Conservation (phyloP, 37 sponge, comb jelly and placozoan genomes). For the Chondrilla cf. caribensis region DNA sequence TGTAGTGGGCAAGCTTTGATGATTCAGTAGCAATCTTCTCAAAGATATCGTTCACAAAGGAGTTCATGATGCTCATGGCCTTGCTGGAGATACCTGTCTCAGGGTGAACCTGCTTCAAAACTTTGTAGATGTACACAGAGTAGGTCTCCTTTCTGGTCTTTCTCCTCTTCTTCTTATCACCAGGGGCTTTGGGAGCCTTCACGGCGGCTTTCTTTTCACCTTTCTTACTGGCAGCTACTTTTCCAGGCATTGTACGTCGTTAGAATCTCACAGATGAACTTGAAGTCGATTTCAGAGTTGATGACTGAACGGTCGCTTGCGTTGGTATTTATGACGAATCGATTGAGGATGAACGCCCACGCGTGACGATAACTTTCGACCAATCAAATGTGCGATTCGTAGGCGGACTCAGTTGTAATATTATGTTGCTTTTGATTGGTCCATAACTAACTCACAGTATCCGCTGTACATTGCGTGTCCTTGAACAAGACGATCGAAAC, state of each 20-base stretch:
- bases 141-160: constrained; percentile 80
- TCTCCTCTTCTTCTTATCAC: constrained; percentile 68
- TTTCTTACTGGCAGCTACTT: constrained; percentile 29
- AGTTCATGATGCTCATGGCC: constrained; percentile 98
- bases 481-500: too few species aligned
- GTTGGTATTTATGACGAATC: constrained; percentile 11
- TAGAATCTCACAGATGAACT: background rate
- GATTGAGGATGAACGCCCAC: background rate
- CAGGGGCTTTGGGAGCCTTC: constrained; percentile 22
- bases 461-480: too few species aligned
- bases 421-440: background rate
- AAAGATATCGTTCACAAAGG: constrained; percentile 95
- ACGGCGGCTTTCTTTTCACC: constrained; percentile 48
- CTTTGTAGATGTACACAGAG: constrained; percentile 98
- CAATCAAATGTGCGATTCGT: background rate
- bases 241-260: background rate
- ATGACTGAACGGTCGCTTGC: background rate
- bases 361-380: background rate
- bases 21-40: constrained; percentile 92
- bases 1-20: constrained; percentile 93
- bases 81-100: constrained; percentile 96
- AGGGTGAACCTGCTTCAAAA: constrained; percentile 97
- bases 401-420: constrained; percentile 3
- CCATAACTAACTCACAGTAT: too few species aligned
- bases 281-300: background rate